These are phyloP conservation scores for Glossosoma conforme DNA, from an alignment of 1,140 invertebrate genomes.

Conservation along the genomic window DNA sequence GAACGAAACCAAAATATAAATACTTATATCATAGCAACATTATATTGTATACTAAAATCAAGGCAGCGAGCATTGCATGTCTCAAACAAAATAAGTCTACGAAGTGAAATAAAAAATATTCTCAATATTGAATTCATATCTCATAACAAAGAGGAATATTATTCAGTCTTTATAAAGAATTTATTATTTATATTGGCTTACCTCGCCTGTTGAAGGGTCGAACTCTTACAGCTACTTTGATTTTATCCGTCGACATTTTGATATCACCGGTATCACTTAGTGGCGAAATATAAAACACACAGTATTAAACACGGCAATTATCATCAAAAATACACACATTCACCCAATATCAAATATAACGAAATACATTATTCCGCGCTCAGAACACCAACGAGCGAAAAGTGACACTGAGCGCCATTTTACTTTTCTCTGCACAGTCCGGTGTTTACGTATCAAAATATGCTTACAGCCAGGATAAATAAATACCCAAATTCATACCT, in stretches of 20 bases:
- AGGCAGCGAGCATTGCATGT: too few species aligned
- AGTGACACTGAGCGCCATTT: conserved; percentile 51
- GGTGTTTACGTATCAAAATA: too few species aligned
- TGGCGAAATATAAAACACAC: conserved; percentile 13
- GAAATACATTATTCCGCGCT: conserved; percentile 52
- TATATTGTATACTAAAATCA: too few species aligned
- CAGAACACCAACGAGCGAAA: conserved; percentile 44
- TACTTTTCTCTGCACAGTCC: conserved; percentile 35
- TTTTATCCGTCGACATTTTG: conserved; percentile 81
- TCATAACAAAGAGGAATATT: too few species aligned
- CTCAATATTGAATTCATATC: too few species aligned
- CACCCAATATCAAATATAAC: conserved; percentile 53
- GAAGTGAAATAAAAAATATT: too few species aligned
- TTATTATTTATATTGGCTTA: conserved; percentile 50
- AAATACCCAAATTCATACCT: too few species aligned
- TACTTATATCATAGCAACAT: too few species aligned
- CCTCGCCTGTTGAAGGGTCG: conserved; percentile 94
- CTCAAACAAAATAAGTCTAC: too few species aligned
- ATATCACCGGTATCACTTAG: conserved; percentile 11
- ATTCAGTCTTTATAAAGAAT: too few species aligned
- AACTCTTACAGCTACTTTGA: conserved; percentile 94
- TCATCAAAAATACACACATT: conserved; percentile 43
- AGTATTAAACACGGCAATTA: conserved; percentile 17
- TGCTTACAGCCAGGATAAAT: too few species aligned
- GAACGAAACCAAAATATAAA: too few species aligned